A percentile compares a stretch with the other conserved stretches of the same genome.
Evolutionary conservation across 2,888 invertebrate genomes (phyloP).

Genomic region (Lingula anatina): DNA sequence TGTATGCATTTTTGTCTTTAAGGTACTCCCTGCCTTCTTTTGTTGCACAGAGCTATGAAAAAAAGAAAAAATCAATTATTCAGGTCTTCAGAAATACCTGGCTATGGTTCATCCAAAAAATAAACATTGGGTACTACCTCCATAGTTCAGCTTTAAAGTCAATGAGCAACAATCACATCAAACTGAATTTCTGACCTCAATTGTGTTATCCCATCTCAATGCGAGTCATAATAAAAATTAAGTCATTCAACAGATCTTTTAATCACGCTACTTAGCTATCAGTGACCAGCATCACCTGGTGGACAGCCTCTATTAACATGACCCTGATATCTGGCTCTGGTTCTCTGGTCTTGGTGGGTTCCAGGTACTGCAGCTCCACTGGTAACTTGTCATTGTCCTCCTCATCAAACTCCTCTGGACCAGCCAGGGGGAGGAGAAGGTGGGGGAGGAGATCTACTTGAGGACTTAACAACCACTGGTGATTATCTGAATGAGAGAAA

Average conservation of each 20-base stretch:
- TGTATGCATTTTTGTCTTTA: slow-evolving; percentile 76
- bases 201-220: too few species aligned
- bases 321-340: slow-evolving; percentile 67
- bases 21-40: slow-evolving; percentile 67
- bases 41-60: slow-evolving; percentile 74
- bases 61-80: too few species aligned
- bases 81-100: too few species aligned
- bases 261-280: too few species aligned
- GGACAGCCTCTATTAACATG: slow-evolving; percentile 73
- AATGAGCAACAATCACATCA: too few species aligned
- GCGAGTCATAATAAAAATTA: too few species aligned
- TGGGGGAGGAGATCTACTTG: slow-evolving; percentile 67
- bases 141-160: too few species aligned
- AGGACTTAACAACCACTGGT: slow-evolving; percentile 58
- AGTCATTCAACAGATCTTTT: too few species aligned
- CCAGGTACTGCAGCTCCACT: slow-evolving; percentile 74
- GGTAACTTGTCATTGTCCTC: slow-evolving; percentile 86
- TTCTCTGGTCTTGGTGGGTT: slow-evolving; percentile 72
- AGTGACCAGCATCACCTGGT: slow-evolving; percentile 54
- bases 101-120: too few species aligned
- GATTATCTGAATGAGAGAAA: slow-evolving; percentile 41
- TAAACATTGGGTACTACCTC: too few species aligned
- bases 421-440: slow-evolving; percentile 78
- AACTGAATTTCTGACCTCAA: too few species aligned
- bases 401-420: slow-evolving; percentile 80